Evolutionary conservation across 2,113 vertebrate species (phyloP).

Genomic region (Pluvialis apricaria): DNA sequence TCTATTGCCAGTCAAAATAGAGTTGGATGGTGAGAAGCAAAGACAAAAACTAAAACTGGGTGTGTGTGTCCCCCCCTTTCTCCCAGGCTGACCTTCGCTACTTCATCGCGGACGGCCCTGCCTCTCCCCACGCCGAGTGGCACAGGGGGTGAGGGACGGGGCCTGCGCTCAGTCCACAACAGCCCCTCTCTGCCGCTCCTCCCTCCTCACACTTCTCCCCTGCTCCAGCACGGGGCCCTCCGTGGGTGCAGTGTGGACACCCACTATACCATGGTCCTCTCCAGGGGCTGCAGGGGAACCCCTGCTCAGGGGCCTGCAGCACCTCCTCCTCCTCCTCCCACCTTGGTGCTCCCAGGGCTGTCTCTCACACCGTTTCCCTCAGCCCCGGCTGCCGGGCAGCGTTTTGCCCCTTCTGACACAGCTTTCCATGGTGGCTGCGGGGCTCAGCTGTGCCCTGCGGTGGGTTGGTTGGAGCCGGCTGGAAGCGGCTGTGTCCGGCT

Average conservation of each 20-base stretch:
- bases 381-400: too few species aligned
- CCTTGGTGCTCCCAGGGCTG: neutral
- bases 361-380: neutral
- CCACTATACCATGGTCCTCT: too few species aligned
- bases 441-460: neutral
- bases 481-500: neutral
- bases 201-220: neutral
- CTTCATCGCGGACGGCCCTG: accelerated
- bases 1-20: neutral
- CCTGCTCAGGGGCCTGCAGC: accelerated
- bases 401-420: neutral
- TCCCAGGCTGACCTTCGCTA: neutral
- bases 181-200: neutral
- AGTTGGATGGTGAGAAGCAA: neutral
- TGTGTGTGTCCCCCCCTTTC: neutral
- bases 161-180: neutral
- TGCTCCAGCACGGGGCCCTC: accelerated
- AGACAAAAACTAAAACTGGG: neutral
- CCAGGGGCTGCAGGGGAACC: neutral
- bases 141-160: neutral
- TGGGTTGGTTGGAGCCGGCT: accelerated
- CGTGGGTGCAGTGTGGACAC: neutral
- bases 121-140: too few species aligned
- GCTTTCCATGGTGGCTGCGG: accelerated
- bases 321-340: neutral